phyloP scores from a whole-genome alignment of 2,113 vertebrate genomes.

The Ahaetulla prasina region DNA sequence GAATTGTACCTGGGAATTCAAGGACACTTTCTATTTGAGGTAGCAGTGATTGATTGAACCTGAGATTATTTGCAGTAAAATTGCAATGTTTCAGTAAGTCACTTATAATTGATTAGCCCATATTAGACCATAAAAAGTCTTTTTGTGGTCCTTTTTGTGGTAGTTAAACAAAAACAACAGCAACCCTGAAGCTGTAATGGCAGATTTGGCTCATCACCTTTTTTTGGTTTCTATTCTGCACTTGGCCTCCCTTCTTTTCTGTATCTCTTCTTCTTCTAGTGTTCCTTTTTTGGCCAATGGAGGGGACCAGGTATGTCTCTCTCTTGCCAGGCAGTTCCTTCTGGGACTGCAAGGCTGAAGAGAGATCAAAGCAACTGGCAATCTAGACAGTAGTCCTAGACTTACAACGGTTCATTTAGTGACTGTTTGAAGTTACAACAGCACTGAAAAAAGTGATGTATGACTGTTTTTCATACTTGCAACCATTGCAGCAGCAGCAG shows the following conservation, averaged over 20 bases:
- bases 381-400: neutral
- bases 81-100: neutral
- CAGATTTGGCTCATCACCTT: neutral
- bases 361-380: neutral
- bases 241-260: neutral
- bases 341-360: neutral
- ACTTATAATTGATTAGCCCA: neutral
- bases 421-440: neutral
- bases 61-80: neutral
- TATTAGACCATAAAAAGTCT: neutral
- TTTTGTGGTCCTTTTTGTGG: neutral
- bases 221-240: neutral
- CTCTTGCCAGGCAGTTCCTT: neutral
- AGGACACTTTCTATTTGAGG: neutral
- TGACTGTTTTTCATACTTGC: neutral
- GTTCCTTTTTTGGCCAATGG: neutral
- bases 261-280: neutral
- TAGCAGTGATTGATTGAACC: neutral
- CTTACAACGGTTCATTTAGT: neutral
- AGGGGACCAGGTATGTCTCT: neutral
- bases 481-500: neutral
- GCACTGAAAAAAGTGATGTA: neutral
- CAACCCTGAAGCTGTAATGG: neutral
- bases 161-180: neutral
- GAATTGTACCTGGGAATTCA: neutral